Evolutionary conservation across 1,140 invertebrate species (phyloP).

Genomic region (Bemisia tabaci): DNA sequence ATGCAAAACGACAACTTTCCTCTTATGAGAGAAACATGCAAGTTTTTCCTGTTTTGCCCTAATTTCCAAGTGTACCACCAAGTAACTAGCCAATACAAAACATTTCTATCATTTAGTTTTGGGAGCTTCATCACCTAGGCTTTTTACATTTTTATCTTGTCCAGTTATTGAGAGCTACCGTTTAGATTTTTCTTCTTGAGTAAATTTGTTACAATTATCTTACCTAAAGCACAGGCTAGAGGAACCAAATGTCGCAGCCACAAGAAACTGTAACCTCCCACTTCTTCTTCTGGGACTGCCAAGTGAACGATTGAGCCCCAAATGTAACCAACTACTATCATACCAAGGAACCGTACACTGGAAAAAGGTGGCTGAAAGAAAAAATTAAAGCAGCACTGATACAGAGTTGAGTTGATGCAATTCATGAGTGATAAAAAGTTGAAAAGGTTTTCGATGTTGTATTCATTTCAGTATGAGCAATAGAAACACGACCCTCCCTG

Average conservation of each 20-base stretch:
- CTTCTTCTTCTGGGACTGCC: slow-evolving; percentile 61
- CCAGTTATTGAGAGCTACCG: too few species aligned
- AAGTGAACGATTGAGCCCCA: slow-evolving; percentile 59
- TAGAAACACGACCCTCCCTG: too few species aligned
- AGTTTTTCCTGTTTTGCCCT: too few species aligned
- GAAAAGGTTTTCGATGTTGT: neutral
- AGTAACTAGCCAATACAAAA: too few species aligned
- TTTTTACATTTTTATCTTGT: too few species aligned
- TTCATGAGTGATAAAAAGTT: neutral
- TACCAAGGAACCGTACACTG: slow-evolving; percentile 56
- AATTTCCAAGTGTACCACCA: too few species aligned
- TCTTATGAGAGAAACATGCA: too few species aligned
- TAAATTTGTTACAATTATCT: too few species aligned
- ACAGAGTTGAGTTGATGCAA: neutral
- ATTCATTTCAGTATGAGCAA: neutral
- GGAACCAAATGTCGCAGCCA: slow-evolving; percentile 58
- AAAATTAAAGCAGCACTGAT: slow-evolving; percentile 9
- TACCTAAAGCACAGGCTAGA: slow-evolving; percentile 57
- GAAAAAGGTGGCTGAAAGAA: slow-evolving; percentile 59
- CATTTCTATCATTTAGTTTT: too few species aligned
- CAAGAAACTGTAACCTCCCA: slow-evolving; percentile 51
- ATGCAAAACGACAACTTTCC: too few species aligned
- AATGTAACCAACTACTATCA: slow-evolving; percentile 60
- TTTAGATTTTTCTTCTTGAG: too few species aligned
- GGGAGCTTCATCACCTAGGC: too few species aligned